A percentile compares a stretch with the other conserved stretches of the same genome.
These are phyloP conservation scores for Eupithecia pulchellata DNA, from an alignment of 2,888 invertebrate species.

Conservation along the genomic window DNA sequence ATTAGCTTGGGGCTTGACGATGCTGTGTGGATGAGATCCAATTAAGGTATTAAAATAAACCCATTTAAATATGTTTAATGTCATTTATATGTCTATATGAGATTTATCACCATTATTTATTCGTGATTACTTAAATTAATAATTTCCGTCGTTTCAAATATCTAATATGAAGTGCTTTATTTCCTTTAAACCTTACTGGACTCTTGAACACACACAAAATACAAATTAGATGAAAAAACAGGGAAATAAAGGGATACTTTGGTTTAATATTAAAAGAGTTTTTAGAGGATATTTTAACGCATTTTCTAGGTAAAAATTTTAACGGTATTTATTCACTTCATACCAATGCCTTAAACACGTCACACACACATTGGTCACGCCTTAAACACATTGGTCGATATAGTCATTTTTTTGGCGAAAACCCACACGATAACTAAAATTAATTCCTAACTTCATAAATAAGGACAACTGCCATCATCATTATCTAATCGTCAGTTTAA, in stretches of 20 bases:
- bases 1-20: no score
- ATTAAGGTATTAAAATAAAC: conserved; percentile 27
- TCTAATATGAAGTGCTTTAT: no score
- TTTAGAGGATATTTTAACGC: not conserved
- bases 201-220: no score
- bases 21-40: conserved; percentile 15
- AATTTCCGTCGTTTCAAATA: no score
- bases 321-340: no score
- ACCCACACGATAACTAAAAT: not conserved
- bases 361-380: no score
- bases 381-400: not conserved
- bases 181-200: no score
- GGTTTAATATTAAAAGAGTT: not conserved
- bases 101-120: no score
- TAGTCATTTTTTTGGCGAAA: not conserved
- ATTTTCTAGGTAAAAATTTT: not conserved
- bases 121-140: no score
- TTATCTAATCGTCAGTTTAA: conserved; percentile 27
- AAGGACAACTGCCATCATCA: conserved; percentile 2
- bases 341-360: no score
- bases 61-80: conserved; percentile 17
- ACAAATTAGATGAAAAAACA: no score
- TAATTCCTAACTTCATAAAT: not conserved
- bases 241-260: no score
- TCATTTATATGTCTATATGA: not conserved